Base-by-base conservation (phyloP, 2,888 invertebrate species). In the Calameuta pallipes region DNA sequence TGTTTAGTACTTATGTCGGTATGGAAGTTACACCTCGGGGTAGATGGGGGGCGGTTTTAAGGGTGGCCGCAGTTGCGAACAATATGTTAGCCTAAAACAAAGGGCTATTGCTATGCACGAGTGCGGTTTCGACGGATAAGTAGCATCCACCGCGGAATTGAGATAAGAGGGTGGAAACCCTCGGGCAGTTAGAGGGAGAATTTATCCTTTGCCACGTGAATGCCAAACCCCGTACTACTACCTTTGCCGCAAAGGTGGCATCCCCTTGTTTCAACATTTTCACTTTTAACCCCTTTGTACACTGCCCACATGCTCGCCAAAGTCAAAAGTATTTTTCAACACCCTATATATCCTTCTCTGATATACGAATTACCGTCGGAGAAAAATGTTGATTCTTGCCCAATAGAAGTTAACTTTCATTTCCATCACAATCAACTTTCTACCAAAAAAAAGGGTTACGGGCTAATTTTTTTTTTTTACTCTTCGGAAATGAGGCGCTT, bases 181-280 rank as follows among this genome's bases (percentile, higher is more conserved):
- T 56, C 56, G 56, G 56, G 56, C 56, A 56, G 31, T 31, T 31
- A 75, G 15, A 11, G 30, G n/a, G 23, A 71, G 80, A 85, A 84
- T 84, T 85, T 85, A 84, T 84, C 82, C 83, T 79, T 82, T 82
- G 80, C 84, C 85, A 81, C 83, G 84, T 71, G 71, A 56, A 56
- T 56, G 23, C 56, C 56, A 23, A 56, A 56, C 56, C 56, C 23
- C 23, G 56, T 23, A 2, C 56, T 56, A 37, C 36, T 12, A 23
- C 56, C 56, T 56, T 56, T 56, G 56, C 56, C 23, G 56, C 56
- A 56, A 56, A 56, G 56, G 56, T 56, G 56, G 56, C 56, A 56
- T 56, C 56, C 56, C 9, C 56, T 56, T 23, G 56, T 56, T 56
- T 56, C 9, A 56, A 56, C 56, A 56, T 23, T 56, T 56, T 9